These are phyloP conservation scores for Knipowitschia caucasica DNA, from an alignment of 2,797 vertebrate species.

Conservation along the genomic window DNA sequence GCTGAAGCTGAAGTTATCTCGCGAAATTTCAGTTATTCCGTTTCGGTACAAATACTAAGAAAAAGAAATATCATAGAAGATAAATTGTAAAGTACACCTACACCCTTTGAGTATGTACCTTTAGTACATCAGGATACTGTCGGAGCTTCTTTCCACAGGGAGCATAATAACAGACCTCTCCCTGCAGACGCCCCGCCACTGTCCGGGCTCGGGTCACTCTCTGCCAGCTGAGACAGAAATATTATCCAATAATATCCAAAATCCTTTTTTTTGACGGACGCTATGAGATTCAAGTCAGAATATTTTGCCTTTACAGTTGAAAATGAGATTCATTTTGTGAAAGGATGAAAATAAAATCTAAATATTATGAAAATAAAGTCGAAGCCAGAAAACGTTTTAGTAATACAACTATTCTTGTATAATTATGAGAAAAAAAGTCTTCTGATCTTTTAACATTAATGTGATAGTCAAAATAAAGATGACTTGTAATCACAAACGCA, in stretches of 20 bases:
- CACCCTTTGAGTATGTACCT: conserved; percentile 71
- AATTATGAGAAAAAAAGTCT: no score
- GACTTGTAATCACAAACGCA: no score
- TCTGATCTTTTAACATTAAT: no score
- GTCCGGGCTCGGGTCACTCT: conserved; percentile 90
- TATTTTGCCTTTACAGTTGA: no score
- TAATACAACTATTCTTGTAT: no score
- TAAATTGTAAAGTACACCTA: conserved; percentile 7
- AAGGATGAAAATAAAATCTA: no score
- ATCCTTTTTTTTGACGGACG: no score
- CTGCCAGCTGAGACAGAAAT: conserved; percentile 84
- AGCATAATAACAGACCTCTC: conserved; percentile 90
- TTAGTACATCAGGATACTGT: conserved; percentile 93
- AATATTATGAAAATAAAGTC: no score
- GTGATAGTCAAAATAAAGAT: no score
- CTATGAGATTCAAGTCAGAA: no score
- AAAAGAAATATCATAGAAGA: conserved; percentile 28
- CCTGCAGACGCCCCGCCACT: conserved; percentile 85
- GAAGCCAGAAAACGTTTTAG: no score
- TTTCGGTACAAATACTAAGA: conserved; percentile 93
- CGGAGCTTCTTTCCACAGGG: conserved; percentile 95
- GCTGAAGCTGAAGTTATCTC: conserved; percentile 98
- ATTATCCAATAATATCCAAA: background rate
- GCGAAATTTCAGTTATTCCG: conserved; percentile 92
- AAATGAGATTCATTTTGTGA: no score